Evolutionary conservation across 2,888 invertebrate genomes (phyloP).

Genomic region (Caenorhabditis japonica): DNA sequence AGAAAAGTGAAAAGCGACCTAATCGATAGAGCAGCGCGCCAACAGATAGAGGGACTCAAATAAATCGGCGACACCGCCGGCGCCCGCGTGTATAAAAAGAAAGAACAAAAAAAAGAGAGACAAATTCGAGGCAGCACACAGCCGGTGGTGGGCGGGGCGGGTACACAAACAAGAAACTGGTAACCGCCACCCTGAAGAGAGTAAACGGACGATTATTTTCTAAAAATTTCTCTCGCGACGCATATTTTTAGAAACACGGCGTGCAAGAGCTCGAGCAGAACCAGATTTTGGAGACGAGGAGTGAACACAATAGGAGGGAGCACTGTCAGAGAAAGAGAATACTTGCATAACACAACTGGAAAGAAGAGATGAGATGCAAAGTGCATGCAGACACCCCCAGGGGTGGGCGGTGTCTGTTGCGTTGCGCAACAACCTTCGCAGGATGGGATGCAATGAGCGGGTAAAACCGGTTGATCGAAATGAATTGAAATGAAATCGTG

Average conservation of each 20-base stretch:
- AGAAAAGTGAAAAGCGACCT: conserved; percentile 1
- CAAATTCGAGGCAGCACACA: too few species aligned
- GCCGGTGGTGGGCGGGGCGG: conserved; percentile 27
- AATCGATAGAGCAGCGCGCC: conserved; percentile 12
- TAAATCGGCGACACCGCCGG: conserved; percentile 23
- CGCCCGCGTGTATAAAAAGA: conserved; percentile 29
- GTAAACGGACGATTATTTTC: conserved; percentile 22
- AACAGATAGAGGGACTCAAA: conserved; percentile 39
- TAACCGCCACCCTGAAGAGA: conserved; percentile 32
- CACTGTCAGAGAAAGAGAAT: too few species aligned
- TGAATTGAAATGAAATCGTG: conserved; percentile 38
- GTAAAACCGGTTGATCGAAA: conserved; percentile 46
- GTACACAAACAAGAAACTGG: conserved; percentile 58
- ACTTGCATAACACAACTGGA: conserved; percentile 31
- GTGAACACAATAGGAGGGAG: too few species aligned
- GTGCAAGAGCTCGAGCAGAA: not conserved
- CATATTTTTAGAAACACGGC: conserved; percentile 27
- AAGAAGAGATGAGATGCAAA: conserved; percentile 20
- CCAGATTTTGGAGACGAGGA: conserved; percentile 10
- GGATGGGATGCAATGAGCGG: too few species aligned
- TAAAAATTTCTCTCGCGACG: conserved; percentile 26
- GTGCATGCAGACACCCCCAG: conserved; percentile 25
- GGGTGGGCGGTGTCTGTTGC: conserved; percentile 36
- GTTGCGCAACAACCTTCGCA: conserved; percentile 42
- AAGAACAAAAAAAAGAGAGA: conserved; percentile 3